These are phyloP conservation scores for Peromyscus polionotus DNA, from an alignment of 2,113 vertebrate species.

Conservation along the genomic window DNA sequence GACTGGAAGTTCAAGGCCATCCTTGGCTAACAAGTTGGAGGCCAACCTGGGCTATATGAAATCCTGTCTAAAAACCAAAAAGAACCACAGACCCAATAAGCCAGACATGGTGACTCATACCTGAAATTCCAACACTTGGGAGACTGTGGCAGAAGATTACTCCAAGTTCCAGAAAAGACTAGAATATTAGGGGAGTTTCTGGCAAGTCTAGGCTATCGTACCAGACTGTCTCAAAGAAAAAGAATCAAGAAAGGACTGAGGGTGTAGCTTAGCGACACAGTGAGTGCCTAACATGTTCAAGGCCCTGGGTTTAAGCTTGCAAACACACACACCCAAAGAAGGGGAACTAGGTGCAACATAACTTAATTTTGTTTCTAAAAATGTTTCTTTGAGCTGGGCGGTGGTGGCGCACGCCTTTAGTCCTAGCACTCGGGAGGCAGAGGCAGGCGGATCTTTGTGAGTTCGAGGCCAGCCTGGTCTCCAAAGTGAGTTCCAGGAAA, in stretches of 20 bases:
- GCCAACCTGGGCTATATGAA: not conserved
- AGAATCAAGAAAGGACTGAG: not conserved
- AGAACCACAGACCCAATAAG: not conserved
- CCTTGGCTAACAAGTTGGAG: not conserved
- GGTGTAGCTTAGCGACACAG: not conserved
- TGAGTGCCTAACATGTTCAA: not conserved
- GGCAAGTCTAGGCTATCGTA: not conserved
- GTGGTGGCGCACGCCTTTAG: too few species aligned
- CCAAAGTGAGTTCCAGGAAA: too few species aligned
- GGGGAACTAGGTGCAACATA: conserved; percentile 23
- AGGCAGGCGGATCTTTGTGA: too few species aligned
- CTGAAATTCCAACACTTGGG: not conserved
- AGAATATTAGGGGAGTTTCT: too few species aligned
- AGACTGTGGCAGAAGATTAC: not conserved
- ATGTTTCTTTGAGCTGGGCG: not conserved
- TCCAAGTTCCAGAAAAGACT: not conserved
- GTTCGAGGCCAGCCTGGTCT: too few species aligned
- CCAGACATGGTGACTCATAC: not conserved
- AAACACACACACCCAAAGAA: not conserved
- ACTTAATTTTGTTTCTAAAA: conserved; percentile 55
- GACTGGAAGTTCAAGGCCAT: not conserved
- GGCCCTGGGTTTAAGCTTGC: not conserved
- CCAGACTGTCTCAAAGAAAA: not conserved
- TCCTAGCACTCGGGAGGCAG: too few species aligned
- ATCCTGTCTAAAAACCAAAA: not conserved